Base-by-base conservation (phyloP, 1,140 invertebrate species). In the Aphelenchoides fujianensis region DNA sequence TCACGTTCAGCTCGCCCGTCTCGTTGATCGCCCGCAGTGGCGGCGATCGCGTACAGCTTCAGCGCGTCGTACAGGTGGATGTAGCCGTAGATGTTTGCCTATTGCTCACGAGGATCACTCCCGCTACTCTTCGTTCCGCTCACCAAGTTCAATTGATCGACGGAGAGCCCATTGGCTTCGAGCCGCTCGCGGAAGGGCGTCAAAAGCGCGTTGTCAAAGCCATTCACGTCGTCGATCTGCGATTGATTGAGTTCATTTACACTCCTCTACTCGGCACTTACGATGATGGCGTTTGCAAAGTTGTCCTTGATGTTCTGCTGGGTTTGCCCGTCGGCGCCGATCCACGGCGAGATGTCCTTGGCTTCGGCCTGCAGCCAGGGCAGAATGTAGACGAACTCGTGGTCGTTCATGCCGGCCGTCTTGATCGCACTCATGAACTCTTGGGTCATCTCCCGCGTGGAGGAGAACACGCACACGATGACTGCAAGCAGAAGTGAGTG, bases 221-320 rank as follows among this genome's bases (percentile, higher is more conserved):
- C 79, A 61, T 80, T 80, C 0, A 81, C 79, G 68, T 80, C 79
- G 66, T 80, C 79, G 35, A 80, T 81, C 41, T 48, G n/a, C n/a
- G n/a, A n/a, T n/a, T n/a, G n/a, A n/a, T n/a, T n/a, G n/a, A n/a
- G n/a, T n/a, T n/a, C n/a, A n/a, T n/a, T n/a, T n/a, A 48, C 41
- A 48, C 12, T 48, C 41, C 12, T 16, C 41, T 48, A 48, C 41
- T 16, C 41, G 41, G 41, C 41, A 48, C 41, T 48, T 35, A 82
- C 77, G 74, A 83, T 83, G 32, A 83, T 84, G 19, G 81, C 72
- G 69, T 83, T 83, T 19, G 80, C 72, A 71, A 79, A 83, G 37
- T 78, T 71, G 59, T 84, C 81, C 66, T 84, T 84, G 9, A 83
- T 64, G 48, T 80, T 81, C 52, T 78, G 75, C 31, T 69, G 66